These are phyloP conservation scores for Idaea dimidiata DNA, from an alignment of 2,888 invertebrate species.

Conservation along the genomic window DNA sequence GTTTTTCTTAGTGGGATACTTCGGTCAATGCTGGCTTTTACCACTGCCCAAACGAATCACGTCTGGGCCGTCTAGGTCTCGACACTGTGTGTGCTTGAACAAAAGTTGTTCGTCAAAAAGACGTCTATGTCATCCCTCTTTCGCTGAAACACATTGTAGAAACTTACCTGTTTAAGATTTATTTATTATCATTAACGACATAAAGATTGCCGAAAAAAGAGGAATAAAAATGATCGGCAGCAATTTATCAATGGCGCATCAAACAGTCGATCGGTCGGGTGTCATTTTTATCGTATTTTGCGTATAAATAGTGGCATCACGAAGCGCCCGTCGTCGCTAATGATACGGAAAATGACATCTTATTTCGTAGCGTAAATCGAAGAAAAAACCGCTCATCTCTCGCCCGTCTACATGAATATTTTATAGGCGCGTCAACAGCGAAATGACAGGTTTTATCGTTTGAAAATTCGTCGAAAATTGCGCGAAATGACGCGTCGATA, in stretches of 20 bases:
- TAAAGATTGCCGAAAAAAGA: slow-evolving; percentile 52
- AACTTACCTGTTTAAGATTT: slow-evolving; percentile 7
- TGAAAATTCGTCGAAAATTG: slow-evolving; percentile 80
- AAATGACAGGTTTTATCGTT: slow-evolving; percentile 82
- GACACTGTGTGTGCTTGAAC: too few species aligned
- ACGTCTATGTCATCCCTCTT: too few species aligned
- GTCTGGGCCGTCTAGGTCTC: too few species aligned
- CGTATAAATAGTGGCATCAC: slow-evolving; percentile 78
- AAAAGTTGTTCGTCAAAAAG: too few species aligned
- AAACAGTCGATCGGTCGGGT: slow-evolving; percentile 77
- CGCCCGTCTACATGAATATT: slow-evolving; percentile 79
- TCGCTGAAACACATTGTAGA: too few species aligned
- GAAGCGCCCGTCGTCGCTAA: slow-evolving; percentile 71
- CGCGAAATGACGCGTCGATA: slow-evolving; percentile 79
- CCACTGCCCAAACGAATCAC: too few species aligned
- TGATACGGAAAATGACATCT: slow-evolving; percentile 82
- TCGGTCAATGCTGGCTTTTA: too few species aligned
- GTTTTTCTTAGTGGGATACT: neutral
- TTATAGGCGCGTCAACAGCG: slow-evolving; percentile 80
- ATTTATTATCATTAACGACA: slow-evolving; percentile 40
- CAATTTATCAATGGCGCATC: slow-evolving; percentile 79
- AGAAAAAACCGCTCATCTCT: slow-evolving; percentile 80
- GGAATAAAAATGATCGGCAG: slow-evolving; percentile 67
- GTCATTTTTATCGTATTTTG: slow-evolving; percentile 80
- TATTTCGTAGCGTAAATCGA: slow-evolving; percentile 80